Evolutionary conservation across 92 coral and sea anemone species (phyloP), one percentile per base, ranked within the genome.

Genomic region (Meandrina meandrites): DNA sequence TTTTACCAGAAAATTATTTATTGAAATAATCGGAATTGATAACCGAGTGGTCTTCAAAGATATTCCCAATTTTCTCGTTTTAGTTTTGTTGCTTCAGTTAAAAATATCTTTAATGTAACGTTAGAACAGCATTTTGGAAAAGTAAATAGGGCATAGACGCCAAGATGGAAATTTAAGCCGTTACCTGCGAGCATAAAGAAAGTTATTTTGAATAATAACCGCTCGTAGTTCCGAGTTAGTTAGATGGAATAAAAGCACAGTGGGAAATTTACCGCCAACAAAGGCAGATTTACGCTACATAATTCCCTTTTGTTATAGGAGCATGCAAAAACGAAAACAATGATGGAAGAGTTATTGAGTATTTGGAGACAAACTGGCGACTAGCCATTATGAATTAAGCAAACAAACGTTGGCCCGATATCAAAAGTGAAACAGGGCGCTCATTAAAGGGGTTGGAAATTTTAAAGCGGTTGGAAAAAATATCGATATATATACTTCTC

Each of bases 311-410:
- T 85, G 88, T 85, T 58, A 21, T 19, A 1, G 66, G 76, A 62
- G 48, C 88, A 28, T 47, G 48, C 31, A 21, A 47, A 85, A 85
- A 66, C 76, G 24, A 62, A 42, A 85, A 85, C 88, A 85, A 85
- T 85, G 24, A 21, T 64, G 66, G 76, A 85, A 50, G 82, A 67
- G 88, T 45, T 85, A 85, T 85, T 85, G 82, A 77, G 82, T 47
- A 36, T 64, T 77, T 85, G 77, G 88, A 85, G 88, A 76, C 88
- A 53, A 85, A 85, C 88, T 85, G 88, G 83, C 77, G 77, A 60
- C 81, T 51, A 6, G 32, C 68, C 64, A 85, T 85, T 62, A 77
- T 76, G 77, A 50, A 64, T 45, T 42, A 85, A 77, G 69, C 78
- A 85, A 85, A 85, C 88, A 85, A 85, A 85, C 67, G 21, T 64